Evolutionary conservation across 2,888 invertebrate species (phyloP).

Genomic region (Oxyscelio sp.): DNA sequence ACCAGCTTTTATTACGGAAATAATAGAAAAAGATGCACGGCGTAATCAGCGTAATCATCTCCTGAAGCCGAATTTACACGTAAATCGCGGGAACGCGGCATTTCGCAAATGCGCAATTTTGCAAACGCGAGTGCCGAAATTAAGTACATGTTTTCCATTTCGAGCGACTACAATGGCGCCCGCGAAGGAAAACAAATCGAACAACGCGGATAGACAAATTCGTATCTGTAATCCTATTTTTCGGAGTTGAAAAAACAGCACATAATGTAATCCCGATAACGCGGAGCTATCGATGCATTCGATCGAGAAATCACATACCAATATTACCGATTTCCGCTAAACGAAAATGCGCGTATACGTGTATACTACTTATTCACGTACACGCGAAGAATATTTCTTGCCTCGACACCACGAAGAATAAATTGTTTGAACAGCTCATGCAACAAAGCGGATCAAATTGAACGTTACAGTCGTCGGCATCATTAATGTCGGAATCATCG

Average conservation of each 20-base stretch:
- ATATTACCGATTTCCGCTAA: constrained; percentile 45
- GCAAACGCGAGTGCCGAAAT: not conserved
- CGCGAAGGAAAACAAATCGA: constrained; percentile 41
- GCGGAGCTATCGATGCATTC: constrained; percentile 76
- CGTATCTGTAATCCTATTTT: constrained; percentile 42
- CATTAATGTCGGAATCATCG: constrained; percentile 38
- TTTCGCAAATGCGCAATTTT: no score
- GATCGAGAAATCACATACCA: constrained; percentile 46
- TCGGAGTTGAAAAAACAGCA: constrained; percentile 39
- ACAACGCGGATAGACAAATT: constrained; percentile 45
- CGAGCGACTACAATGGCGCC: no score
- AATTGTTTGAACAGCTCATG: constrained; percentile 67
- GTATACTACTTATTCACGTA: constrained; percentile 25
- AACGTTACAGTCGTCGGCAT: constrained; percentile 22
- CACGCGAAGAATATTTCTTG: constrained; percentile 28
- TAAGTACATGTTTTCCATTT: not conserved
- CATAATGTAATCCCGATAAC: constrained; percentile 79
- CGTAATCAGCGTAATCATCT: constrained; percentile 31
- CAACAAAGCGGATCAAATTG: constrained; percentile 58
- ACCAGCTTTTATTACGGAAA: constrained; percentile 22
- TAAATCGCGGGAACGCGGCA: no score
- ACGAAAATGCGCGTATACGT: constrained; percentile 32
- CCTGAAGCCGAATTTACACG: not conserved
- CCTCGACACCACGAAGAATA: constrained; percentile 53
- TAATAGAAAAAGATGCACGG: constrained; percentile 11